Conservation (phyloP, 2,888 invertebrate species). For the Chaitophorus viminalis region DNA sequence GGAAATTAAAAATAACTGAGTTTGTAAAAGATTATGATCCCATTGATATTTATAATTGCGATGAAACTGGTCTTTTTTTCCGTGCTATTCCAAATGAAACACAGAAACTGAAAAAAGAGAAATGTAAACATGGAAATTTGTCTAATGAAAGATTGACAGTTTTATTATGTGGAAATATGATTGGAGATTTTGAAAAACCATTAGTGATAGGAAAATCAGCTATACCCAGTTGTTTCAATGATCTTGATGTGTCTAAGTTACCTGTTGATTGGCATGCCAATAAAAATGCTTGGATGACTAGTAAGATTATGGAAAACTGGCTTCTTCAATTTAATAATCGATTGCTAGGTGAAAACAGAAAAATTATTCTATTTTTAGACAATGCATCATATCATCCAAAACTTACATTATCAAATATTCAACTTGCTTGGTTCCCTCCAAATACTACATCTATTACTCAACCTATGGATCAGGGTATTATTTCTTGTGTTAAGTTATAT, state of each 20-base stretch:
- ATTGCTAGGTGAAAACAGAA: conserved; percentile 44
- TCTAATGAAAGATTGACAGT: conserved; percentile 65
- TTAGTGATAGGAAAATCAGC: conserved; percentile 64
- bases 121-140: conserved; percentile 65
- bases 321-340: conserved; percentile 46
- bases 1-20: conserved; percentile 1
- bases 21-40: background rate
- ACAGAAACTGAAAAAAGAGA: conserved; percentile 64
- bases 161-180: conserved; percentile 64
- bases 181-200: conserved; percentile 62
- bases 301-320: conserved; percentile 58
- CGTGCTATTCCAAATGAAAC: conserved; percentile 65
- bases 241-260: conserved; percentile 62
- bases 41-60: conserved; percentile 48
- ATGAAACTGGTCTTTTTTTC: conserved; percentile 59
- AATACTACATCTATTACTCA: conserved; percentile 19
- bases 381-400: conserved; percentile 60
- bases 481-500: conserved; percentile 30
- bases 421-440: conserved; percentile 39
- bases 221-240: conserved; percentile 63
- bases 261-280: conserved; percentile 63
- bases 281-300: conserved; percentile 64
- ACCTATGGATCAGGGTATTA: conserved; percentile 47
- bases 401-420: conserved; percentile 47
- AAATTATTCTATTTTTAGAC: conserved; percentile 61